Evolutionary conservation across 2,888 invertebrate genomes (phyloP), one percentile per base, ranked within the genome.

Genomic region (Anarsia innoxiella): DNA sequence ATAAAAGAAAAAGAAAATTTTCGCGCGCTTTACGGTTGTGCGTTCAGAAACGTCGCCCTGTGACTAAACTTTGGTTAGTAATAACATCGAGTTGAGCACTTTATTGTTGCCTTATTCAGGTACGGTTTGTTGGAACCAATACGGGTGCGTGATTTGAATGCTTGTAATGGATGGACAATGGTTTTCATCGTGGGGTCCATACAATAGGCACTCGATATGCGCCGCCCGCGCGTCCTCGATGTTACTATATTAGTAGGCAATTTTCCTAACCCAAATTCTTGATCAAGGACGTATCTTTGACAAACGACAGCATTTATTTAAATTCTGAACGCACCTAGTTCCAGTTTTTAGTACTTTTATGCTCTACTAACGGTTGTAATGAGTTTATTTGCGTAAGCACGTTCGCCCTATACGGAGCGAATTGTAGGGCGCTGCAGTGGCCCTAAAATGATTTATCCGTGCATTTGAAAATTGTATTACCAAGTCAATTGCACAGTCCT

Each of bases 111-210:
- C 80, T 70, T 77, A 76, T 76, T 71, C 58, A 72, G 56, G 69
- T 80, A 82, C 83, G 82, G 82, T 84, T 79, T 71, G 82, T 76
- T 73, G 82, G 76, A 80, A 75, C 68, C 71, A 77, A 84, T 82
- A 82, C 83, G 58, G 50, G 47, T 49, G 64, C 80, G 80, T 80
- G 79, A 70, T 71, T 51, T 48, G 82, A 80, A 80, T 83, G 54
- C 53, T 53, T 25, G 19, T 46, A n/a, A n/a, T n/a, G n/a, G n/a
- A n/a, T 56, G 47, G 46, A 52, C 60, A 56, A 66, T 63, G 56
- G 61, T 68, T 67, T 69, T 64, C 67, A 69, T 68, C 68, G 74
- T 59, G 56, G 56, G 49, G 53, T 41, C 63, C 64, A 62, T 56
- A 80, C 82, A 83, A 82, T 79, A 49, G 66, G 45, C 59, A 61